Conservation (phyloP, 2,797 vertebrate genomes). For the Sparus aurata region DNA sequence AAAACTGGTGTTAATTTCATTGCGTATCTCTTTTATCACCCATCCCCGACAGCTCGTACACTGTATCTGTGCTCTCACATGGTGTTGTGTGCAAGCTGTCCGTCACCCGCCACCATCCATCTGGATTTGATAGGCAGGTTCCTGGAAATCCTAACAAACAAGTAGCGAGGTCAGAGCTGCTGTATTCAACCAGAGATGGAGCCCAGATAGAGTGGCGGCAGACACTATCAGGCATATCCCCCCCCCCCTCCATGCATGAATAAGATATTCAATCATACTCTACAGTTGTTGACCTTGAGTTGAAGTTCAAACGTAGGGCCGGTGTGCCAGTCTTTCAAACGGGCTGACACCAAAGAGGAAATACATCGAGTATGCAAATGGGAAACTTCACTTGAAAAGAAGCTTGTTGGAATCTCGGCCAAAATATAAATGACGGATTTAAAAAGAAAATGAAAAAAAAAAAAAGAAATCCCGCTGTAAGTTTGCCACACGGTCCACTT, state of each 20-base stretch:
- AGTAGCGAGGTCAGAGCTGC: constrained; percentile 39
- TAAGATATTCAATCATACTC: constrained; percentile 60
- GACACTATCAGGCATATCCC: constrained; percentile 30
- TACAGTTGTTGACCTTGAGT: constrained; percentile 51
- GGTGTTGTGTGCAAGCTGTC: constrained; percentile 61
- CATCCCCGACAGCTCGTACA: constrained; percentile 48
- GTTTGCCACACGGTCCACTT: constrained; percentile 32
- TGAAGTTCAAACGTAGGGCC: constrained; percentile 28
- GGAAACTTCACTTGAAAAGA: constrained; percentile 2
- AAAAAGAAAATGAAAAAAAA: background rate
- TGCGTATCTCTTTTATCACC: constrained; percentile 29
- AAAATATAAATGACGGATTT: constrained; percentile 32
- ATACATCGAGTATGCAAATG: constrained; percentile 27
- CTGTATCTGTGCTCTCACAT: constrained; percentile 42
- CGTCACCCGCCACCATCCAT: constrained; percentile 62
- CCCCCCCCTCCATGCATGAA: constrained; percentile 29
- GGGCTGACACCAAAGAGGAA: constrained; percentile 25
- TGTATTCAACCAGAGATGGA: constrained; percentile 34
- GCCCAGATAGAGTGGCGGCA: constrained; percentile 39
- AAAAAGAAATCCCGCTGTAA: constrained; percentile 23
- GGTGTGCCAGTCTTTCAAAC: constrained; percentile 23
- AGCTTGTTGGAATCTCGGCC: background rate
- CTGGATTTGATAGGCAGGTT: constrained; percentile 62
- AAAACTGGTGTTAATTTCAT: constrained; percentile 60
- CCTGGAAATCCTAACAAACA: constrained; percentile 53